Conservation (phyloP, 2,888 invertebrate species). For the Eremobia ochroleuca region DNA sequence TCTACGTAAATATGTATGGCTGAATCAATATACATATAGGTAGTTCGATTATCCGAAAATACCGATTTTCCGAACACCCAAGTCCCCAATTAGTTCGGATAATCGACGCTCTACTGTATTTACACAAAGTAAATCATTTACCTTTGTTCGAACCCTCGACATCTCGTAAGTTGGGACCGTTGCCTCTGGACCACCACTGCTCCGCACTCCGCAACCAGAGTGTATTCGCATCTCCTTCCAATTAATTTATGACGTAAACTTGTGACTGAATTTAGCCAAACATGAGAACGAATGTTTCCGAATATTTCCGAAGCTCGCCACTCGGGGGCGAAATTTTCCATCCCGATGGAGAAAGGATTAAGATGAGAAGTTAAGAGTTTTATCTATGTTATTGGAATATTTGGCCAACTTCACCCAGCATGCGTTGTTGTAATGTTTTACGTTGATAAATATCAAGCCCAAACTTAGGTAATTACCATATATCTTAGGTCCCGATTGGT, state of each 20-base stretch:
- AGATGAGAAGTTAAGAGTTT: slow-evolving; percentile 65
- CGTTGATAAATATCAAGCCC: slow-evolving; percentile 60
- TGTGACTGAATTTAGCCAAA: slow-evolving; percentile 39
- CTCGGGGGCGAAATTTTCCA: slow-evolving; percentile 68
- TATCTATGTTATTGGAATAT: slow-evolving; percentile 69
- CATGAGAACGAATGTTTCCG: slow-evolving; percentile 39
- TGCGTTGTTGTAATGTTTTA: slow-evolving; percentile 65
- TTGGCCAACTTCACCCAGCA: slow-evolving; percentile 51
- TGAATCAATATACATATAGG: too few relatives aligned
- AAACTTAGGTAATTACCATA: slow-evolving; percentile 67
- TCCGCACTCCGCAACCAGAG: background rate
- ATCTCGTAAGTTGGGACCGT: background rate
- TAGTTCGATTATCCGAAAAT: too few relatives aligned
- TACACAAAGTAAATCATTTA: background rate
- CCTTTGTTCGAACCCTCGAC: background rate
- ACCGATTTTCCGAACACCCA: too few relatives aligned
- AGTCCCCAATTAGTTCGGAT: too few relatives aligned
- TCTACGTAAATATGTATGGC: too few relatives aligned
- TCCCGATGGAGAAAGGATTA: slow-evolving; percentile 66
- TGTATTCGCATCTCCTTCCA: slow-evolving; percentile 26
- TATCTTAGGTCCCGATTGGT: slow-evolving; percentile 49
- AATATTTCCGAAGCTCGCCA: slow-evolving; percentile 44
- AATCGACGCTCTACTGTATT: too few relatives aligned
- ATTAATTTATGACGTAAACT: slow-evolving; percentile 56
- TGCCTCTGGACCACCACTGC: background rate